Percentiles rank a stretch among this genome's conserved stretches.
phyloP scores from a whole-genome alignment of 2,113 vertebrate species.

The Acrocephalus arundinaceus region DNA sequence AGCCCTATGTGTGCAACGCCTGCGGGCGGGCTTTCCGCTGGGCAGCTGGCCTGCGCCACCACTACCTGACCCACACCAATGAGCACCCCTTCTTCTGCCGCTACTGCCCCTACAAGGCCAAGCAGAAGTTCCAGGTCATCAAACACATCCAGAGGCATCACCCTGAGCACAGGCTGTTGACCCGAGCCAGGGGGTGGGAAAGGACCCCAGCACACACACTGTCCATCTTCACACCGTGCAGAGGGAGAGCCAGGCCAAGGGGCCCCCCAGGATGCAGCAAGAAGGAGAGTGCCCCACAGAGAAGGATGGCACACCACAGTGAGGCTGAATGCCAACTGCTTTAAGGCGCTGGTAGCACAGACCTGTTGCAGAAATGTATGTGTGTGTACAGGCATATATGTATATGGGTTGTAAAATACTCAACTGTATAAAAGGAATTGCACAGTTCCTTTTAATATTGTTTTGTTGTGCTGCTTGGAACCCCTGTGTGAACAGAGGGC shows the following conservation, averaged over 20 bases:
- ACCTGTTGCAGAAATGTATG: not conserved
- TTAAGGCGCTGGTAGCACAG: fast-evolving
- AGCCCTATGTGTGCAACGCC: conserved; percentile 84
- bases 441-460: not conserved
- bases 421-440: conserved; percentile 44
- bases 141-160: conserved; percentile 88
- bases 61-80: conserved; percentile 93
- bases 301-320: not conserved
- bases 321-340: not conserved
- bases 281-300: not conserved
- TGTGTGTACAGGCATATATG: conserved; percentile 48
- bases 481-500: not conserved
- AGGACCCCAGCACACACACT: conserved; percentile 74
- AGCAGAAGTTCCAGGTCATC: conserved; percentile 95
- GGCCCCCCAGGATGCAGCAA: not conserved
- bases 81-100: conserved; percentile 91
- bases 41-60: conserved; percentile 92
- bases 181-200: conserved; percentile 82
- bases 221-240: conserved; percentile 82
- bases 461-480: not conserved
- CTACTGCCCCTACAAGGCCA: conserved; percentile 91
- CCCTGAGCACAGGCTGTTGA: conserved; percentile 71
- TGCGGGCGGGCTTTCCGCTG: conserved; percentile 91
- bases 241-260: conserved; percentile 44
- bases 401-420: conserved; percentile 53